Evolutionary conservation across 2,888 invertebrate species (phyloP), one percentile per base, ranked within the genome.

Genomic region (Chirona hameri): DNA sequence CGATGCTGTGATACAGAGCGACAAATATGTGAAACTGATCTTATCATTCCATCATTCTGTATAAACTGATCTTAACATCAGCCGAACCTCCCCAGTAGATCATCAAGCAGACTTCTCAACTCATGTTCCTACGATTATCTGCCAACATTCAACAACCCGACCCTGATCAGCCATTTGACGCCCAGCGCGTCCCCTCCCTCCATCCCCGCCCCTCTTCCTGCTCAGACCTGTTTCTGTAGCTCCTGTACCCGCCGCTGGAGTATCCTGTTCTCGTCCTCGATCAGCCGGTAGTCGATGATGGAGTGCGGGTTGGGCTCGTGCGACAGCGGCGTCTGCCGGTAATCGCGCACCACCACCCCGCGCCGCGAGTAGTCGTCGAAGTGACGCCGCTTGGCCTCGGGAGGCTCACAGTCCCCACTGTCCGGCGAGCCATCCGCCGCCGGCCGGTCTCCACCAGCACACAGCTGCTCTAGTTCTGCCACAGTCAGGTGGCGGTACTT

Each of bases 161-260:
- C 55, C 55, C 1, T 55, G 55, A 18, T 55, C 55, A 12, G 10
- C 55, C 39, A 39, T 39, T 39, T 2, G 39, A 39, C 39, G 2
- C 39, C 39, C 39, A 39, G 39, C 39, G 39, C 7, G 4, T 39
- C 39, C 39, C 39, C 39, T 4, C 24, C 24, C 24, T 10, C n/a
- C 5, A n/a, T 65, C 65, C 12, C 9, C n/a, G 0, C n/a, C n/a
- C 10, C 65, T 27, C n/a, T 9, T n/a, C 65, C 10, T 7, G 27
- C 10, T 12, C 85, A n/a, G 85, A 92, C 92, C 88, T 92, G 92
- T 86, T 92, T 92, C 87, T 93, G 93, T 83, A 93, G 87, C 86
- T 93, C 92, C 81, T 92, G 92, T 81, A 93, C 90, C 87, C 92
- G 91, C 85, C 92, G 91, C 84, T 92, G 90, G 82, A 93, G 87